These are phyloP conservation scores for Sula dactylatra DNA, from an alignment of 2,113 vertebrate species.

Conservation along the genomic window DNA sequence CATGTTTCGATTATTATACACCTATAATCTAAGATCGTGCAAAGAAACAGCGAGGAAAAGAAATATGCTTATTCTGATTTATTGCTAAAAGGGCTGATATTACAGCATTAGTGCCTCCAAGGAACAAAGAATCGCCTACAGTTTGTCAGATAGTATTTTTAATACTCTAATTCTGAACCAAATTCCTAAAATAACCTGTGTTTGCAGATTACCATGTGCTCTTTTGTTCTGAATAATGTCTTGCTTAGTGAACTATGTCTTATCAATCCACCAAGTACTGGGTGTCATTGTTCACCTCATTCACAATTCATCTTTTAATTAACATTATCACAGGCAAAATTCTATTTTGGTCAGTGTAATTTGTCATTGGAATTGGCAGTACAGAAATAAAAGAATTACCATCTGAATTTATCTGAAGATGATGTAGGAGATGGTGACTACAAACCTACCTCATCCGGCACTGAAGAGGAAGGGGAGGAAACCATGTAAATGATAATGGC, in stretches of 20 bases:
- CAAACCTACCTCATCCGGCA: not conserved
- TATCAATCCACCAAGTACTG: conserved; percentile 46
- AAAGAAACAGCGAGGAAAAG: not conserved
- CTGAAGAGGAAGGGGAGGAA: conserved; percentile 9
- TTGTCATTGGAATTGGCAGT: conserved; percentile 42
- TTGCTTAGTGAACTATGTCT: conserved; percentile 50
- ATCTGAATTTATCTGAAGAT: conserved; percentile 49
- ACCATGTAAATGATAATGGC: not conserved
- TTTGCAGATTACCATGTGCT: conserved; percentile 45
- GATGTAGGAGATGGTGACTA: not conserved
- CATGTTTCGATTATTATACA: not conserved
- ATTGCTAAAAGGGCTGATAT: conserved; percentile 2
- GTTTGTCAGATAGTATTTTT: conserved; percentile 52
- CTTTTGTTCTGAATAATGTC: conserved; percentile 57
- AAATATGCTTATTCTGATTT: conserved; percentile 1
- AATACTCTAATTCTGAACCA: conserved; percentile 35
- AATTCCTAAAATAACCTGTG: conserved; percentile 54
- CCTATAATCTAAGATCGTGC: not conserved
- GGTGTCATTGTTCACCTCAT: conserved; percentile 62
- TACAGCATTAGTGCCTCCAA: not conserved
- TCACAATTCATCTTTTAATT: conserved; percentile 70
- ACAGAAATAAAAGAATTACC: conserved; percentile 58
- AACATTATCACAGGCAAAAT: conserved; percentile 58
- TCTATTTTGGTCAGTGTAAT: conserved; percentile 62
- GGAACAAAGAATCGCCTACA: conserved; percentile 40